Conservation (phyloP, 2,797 vertebrate genomes). For the Phalanger gymnotis region DNA sequence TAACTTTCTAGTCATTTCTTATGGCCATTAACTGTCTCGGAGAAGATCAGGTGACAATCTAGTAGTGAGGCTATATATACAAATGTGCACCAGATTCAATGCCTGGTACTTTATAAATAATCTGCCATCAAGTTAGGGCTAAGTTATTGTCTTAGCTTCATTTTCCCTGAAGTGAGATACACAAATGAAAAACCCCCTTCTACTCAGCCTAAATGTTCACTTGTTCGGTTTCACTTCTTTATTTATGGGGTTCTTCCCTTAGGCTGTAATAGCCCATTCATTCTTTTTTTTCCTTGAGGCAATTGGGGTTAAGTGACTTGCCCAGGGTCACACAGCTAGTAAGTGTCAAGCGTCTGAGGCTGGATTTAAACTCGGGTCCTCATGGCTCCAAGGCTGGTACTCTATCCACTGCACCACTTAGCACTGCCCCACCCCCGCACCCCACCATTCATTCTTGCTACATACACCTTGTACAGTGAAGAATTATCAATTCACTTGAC, state of each 20-base stretch:
- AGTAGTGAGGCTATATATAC: conserved; percentile 11
- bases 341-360: too few species aligned
- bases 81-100: not conserved
- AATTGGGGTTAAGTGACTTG: too few species aligned
- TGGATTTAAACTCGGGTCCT: too few species aligned
- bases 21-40: not conserved
- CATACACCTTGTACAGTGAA: not conserved
- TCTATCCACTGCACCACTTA: too few species aligned
- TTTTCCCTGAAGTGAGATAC: not conserved
- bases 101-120: not conserved
- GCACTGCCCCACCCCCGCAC: too few species aligned
- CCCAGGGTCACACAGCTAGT: too few species aligned
- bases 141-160: not conserved
- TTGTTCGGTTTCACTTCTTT: conserved; percentile 10
- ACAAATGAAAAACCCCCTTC: not conserved
- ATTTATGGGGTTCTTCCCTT: not conserved
- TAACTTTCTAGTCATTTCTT: conserved; percentile 13
- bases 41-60: not conserved
- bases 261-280: not conserved
- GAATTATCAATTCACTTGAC: conserved; percentile 32
- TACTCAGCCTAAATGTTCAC: conserved; percentile 4
- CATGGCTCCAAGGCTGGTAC: too few species aligned
- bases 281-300: not conserved
- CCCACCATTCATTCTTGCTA: not conserved
- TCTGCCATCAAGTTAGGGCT: not conserved